Evolutionary conservation across 2,888 invertebrate species (phyloP).

Genomic region (Penaeus monodon): DNA sequence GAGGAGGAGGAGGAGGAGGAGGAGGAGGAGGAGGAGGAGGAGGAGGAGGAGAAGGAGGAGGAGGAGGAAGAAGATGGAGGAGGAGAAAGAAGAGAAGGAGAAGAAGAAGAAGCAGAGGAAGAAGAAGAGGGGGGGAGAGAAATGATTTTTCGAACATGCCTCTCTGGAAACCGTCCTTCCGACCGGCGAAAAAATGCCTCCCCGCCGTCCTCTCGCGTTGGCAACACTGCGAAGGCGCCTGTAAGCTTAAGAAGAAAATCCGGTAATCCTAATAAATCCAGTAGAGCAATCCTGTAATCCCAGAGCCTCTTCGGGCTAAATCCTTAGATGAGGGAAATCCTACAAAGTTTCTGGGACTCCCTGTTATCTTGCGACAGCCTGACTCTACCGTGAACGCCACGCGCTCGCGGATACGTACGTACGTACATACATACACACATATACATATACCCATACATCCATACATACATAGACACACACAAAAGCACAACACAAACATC

Average conservation of each 20-base stretch:
- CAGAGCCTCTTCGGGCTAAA: conserved; percentile 1
- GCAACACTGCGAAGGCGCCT: conserved; percentile 45
- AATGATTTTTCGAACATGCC: too few species aligned
- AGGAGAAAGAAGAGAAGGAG: too few species aligned
- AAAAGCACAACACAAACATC: background rate
- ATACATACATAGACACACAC: background rate
- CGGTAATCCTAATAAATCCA: conserved; percentile 39
- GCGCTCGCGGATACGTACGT: background rate
- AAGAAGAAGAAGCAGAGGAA: too few species aligned
- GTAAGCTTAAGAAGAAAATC: conserved; percentile 38
- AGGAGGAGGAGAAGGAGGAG: too few species aligned
- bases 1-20: too few species aligned
- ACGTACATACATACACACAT: background rate
- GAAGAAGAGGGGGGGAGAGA: too few species aligned
- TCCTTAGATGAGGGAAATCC: conserved; percentile 32
- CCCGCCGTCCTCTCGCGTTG: conserved; percentile 1
- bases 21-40: too few species aligned
- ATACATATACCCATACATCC: background rate
- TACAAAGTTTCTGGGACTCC: conserved; percentile 21
- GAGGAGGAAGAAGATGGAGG: too few species aligned
- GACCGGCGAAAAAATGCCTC: too few species aligned
- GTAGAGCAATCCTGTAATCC: conserved; percentile 45
- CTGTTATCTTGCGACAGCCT: background rate
- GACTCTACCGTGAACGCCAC: background rate
- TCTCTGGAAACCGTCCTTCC: too few species aligned